These are phyloP conservation scores for Aphaenogaster rudis DNA, from an alignment of 1,140 invertebrate species.

Conservation along the genomic window DNA sequence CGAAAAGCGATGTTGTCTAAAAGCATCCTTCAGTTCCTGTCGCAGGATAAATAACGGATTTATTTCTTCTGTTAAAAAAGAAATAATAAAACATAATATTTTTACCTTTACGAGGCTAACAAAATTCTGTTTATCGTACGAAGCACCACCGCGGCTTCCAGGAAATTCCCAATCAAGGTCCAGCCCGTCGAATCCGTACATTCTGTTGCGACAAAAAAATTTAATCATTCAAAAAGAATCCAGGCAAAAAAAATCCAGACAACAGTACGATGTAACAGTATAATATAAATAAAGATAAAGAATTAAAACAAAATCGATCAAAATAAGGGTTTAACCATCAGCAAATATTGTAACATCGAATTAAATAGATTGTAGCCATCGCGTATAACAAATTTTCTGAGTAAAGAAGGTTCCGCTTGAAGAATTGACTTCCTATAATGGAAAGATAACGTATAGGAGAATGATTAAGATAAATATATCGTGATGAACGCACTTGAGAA, in stretches of 20 bases:
- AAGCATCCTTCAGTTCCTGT: constrained; percentile 89
- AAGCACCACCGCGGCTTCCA: constrained; percentile 90
- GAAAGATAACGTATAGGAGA: not conserved
- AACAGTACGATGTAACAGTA: not conserved
- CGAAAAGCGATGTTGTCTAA: constrained; percentile 87
- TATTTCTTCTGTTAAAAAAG: not conserved
- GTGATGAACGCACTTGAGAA: constrained; percentile 87
- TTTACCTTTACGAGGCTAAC: constrained; percentile 91
- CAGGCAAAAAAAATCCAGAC: not conserved
- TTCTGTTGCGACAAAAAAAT: constrained; percentile 82
- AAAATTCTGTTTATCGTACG: constrained; percentile 93
- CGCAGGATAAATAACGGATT: constrained; percentile 24
- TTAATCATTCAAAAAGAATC: not conserved
- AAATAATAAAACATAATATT: not conserved
- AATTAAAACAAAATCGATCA: constrained; percentile 32
- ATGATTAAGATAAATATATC: constrained; percentile 4
- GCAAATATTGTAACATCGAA: not conserved
- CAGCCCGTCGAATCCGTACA: constrained; percentile 93
- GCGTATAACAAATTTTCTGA: not conserved
- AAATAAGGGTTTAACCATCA: not conserved
- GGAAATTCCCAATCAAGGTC: constrained; percentile 95
- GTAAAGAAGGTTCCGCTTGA: not conserved
- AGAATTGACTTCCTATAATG: not conserved
- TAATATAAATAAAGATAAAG: constrained; percentile 22
- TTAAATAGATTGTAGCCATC: not conserved